Base-by-base conservation (phyloP, 2,888 invertebrate genomes). In the Coleophora flavipennella region DNA sequence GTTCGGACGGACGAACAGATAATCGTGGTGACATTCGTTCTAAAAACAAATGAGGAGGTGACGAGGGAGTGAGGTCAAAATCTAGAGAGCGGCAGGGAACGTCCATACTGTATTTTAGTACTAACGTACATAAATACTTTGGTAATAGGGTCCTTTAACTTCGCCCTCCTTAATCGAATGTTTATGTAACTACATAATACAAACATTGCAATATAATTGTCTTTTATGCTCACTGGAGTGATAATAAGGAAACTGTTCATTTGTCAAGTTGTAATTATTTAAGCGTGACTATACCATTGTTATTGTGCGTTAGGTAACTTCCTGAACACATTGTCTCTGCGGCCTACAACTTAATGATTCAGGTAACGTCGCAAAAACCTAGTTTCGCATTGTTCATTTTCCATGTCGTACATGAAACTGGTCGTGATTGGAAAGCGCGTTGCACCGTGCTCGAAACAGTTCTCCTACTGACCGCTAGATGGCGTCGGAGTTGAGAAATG, bases 251-350 rank as follows among this genome's bases (percentile, higher is more conserved):
- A 80, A 75, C 69, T 55, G 56, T 55, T 67, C 62, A 63, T 71
- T 74, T 67, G 67, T 71, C 57, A 66, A 47, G 60, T 63, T 62
- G 69, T 73, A 69, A 62, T 70, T 69, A 66, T 59, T 59, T 66
- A 68, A 72, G 62, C 76, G 73, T 77, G 66, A 71, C 77, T 56
- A 43, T 56, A 56, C 70, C 65, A 73, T 80, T 79, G 80, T 79
- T 72, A 68, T 64, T 64, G 50, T 50, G 53, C 51, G 55, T 59
- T 51, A 51, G 55, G 59, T 51, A 61, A 71, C 73, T 81, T 81
- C 80, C 80, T 75, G 48, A 51, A 69, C 53, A 59, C 59, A 59
- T 65, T 71, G 67, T 69, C 67, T 69, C 57, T 58, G 55, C 57
- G 60, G 57, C 55, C 55, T 57, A 61, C 52, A 54, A 58, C 46